These are phyloP conservation scores for Stichodactyla mertensii DNA, from an alignment of 64 coral and sea anemone species.

Conservation along the genomic window DNA sequence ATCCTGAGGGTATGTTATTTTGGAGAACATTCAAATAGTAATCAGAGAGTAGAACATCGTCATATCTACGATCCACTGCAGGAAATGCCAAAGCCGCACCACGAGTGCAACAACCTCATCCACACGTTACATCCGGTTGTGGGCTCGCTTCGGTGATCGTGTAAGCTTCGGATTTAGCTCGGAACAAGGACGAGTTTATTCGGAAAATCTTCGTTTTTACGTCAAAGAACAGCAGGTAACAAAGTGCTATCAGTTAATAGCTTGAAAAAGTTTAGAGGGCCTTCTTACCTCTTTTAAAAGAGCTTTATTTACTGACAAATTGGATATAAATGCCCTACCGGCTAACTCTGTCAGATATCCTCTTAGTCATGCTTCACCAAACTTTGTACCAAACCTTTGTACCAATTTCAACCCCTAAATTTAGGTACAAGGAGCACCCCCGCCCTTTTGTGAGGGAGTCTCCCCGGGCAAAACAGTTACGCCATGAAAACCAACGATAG, in stretches of 20 bases:
- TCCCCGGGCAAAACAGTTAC: no score
- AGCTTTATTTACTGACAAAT: no score
- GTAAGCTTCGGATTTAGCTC: conserved; percentile 32
- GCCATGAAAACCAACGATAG: no score
- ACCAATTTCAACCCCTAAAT: no score
- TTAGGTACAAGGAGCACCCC: no score
- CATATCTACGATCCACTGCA: neutral
- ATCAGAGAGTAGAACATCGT: conserved; percentile 3
- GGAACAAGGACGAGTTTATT: neutral
- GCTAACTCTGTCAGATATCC: no score
- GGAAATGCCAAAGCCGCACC: conserved; percentile 29
- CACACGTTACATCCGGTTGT: conserved; percentile 1
- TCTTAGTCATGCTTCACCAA: no score
- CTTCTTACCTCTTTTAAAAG: neutral
- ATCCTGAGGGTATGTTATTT: neutral
- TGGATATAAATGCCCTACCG: no score
- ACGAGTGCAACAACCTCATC: neutral
- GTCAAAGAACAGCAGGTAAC: neutral
- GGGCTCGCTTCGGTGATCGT: neutral
- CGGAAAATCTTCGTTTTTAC: conserved; percentile 7
- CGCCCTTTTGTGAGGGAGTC: no score
- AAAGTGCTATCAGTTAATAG: neutral
- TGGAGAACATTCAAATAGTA: neutral
- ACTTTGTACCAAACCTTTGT: no score
- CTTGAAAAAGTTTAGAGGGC: neutral